A percentile compares a stretch with the other conserved stretches of the same genome.
Conservation (phyloP, 2,888 invertebrate genomes). For the Syrphus vitripennis region DNA sequence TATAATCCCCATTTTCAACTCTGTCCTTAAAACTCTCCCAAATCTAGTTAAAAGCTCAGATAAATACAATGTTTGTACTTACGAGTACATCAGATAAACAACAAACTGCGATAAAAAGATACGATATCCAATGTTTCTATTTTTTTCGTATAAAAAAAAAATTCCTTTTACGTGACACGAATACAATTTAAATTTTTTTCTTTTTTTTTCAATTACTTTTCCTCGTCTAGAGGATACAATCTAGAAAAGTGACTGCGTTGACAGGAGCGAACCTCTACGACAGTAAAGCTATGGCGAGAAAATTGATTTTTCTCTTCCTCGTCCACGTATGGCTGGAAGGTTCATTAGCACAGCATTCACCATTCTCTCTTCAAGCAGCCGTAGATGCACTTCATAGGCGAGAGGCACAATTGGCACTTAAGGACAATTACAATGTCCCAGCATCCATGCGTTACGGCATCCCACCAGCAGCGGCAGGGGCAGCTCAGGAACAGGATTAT, state of each 20-base stretch:
- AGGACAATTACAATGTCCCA: conserved; percentile 72
- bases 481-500: conserved; percentile 76
- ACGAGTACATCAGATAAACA: neutral
- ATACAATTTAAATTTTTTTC: conserved; percentile 9
- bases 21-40: neutral
- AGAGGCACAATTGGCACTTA: conserved; percentile 75
- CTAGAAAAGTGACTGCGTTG: conserved; percentile 40
- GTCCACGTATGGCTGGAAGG: conserved; percentile 55
- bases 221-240: conserved; percentile 2
- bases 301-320: conserved; percentile 69
- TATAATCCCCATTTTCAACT: neutral
- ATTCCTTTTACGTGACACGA: conserved; percentile 8
- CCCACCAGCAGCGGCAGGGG: conserved; percentile 66
- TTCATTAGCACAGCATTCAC: conserved; percentile 73
- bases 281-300: conserved; percentile 63
- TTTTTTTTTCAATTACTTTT: neutral
- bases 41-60: neutral
- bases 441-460: conserved; percentile 54
- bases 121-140: neutral
- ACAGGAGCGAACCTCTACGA: conserved; percentile 17
- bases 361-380: conserved; percentile 79
- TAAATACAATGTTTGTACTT: no score
- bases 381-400: conserved; percentile 80
- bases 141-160: neutral
- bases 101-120: neutral